phyloP scores from a whole-genome alignment of 35 echinoderm and acorn worm genomes.

The Heliocidaris tuberculata region DNA sequence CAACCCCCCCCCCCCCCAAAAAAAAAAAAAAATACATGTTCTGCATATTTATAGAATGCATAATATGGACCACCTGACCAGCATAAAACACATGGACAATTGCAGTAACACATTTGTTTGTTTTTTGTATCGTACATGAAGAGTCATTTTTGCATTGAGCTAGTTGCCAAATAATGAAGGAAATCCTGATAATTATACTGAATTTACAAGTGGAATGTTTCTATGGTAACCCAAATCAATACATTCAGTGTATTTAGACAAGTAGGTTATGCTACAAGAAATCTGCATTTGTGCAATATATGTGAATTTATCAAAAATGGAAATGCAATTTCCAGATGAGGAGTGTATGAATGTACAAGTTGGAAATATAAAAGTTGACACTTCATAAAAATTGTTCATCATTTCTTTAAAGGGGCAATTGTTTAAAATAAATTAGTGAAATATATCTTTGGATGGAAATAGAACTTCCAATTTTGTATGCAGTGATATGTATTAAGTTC shows the following conservation, averaged over 20 bases:
- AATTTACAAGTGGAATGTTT: background rate
- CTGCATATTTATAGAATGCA: too few relatives aligned
- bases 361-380: too few relatives aligned
- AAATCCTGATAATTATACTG: background rate
- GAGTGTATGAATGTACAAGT: too few relatives aligned
- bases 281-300: background rate
- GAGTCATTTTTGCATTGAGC: too few relatives aligned
- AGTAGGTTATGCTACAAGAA: background rate
- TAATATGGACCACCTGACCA: too few relatives aligned
- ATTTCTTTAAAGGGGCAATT: background rate
- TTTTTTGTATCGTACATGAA: too few relatives aligned
- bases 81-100: background rate
- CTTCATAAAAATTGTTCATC: too few relatives aligned
- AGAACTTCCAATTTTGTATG: too few relatives aligned
- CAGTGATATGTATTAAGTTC: background rate
- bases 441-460: background rate
- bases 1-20: too few relatives aligned
- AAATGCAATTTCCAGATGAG: too few relatives aligned
- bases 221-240: background rate
- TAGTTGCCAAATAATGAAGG: background rate
- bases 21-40: too few relatives aligned
- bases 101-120: background rate
- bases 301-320: too few relatives aligned
- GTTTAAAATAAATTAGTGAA: background rate
- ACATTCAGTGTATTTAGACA: background rate